These are phyloP conservation scores for Acrocephalus scirpaceus DNA, from an alignment of 2,797 vertebrate genomes.

Conservation along the genomic window DNA sequence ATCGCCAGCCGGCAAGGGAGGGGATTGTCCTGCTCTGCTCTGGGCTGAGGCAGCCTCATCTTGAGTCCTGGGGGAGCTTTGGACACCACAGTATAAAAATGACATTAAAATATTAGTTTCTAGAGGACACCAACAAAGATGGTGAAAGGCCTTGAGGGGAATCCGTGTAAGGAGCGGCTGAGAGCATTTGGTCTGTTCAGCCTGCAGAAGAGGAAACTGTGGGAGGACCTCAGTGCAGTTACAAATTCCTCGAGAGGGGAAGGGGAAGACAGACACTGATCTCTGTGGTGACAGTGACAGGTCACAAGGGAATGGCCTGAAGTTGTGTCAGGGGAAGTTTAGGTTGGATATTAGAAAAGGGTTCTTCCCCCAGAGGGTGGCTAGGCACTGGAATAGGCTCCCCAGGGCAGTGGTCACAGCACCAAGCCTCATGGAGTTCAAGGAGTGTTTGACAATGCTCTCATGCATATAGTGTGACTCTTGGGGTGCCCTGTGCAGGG, in stretches of 20 bases:
- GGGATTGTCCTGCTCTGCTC: neutral
- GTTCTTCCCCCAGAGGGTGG: neutral
- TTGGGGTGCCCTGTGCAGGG: neutral
- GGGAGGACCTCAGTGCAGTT: neutral
- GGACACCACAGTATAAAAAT: accelerated
- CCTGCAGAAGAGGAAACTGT: neutral
- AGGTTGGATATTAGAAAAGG: neutral
- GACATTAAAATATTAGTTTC: neutral
- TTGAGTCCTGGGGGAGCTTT: neutral
- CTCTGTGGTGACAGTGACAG: neutral
- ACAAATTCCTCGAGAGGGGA: accelerated
- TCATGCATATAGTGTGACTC: accelerated
- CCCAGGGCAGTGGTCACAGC: neutral
- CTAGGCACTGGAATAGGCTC: neutral
- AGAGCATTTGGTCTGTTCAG: neutral
- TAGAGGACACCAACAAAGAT: neutral
- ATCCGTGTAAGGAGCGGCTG: neutral
- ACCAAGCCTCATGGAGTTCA: accelerated
- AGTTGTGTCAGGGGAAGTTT: neutral
- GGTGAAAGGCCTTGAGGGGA: neutral
- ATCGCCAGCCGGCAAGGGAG: neutral
- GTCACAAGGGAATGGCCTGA: neutral
- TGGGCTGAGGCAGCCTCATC: neutral
- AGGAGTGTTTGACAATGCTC: neutral
- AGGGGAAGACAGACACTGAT: neutral